Evolutionary conservation across 2,113 vertebrate genomes (phyloP), one percentile per base, ranked within the genome.

Genomic region (Hucho hucho): DNA sequence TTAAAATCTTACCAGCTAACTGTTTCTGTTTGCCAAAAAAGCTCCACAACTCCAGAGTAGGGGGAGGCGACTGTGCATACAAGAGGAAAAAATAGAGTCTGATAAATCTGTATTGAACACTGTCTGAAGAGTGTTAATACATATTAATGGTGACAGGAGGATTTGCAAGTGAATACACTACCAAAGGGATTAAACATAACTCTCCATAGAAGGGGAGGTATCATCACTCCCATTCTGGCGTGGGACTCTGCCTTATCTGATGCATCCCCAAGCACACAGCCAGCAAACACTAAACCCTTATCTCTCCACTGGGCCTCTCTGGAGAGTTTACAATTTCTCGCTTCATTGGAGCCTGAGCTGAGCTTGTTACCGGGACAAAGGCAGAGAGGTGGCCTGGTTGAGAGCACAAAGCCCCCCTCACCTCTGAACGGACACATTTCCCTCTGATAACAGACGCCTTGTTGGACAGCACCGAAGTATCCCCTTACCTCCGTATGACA

Each of bases 281-380:
- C 78, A 87, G 93, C 95, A 97, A 96, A 98, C 96, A 97, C 90
- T 95, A 93, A 96, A 96, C 95, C 94, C 96, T 97, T 98, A 98
- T 98, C 96, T 97, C 94, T 94, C 93, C 92, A 90, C 95, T 95
- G 87, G 95, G 93, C 94, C 96, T 96, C 95, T 94, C 88, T 94
- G 93, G 94, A 95, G 95, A 97, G 96, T 98, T 99, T 97, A 98
- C 97, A 98, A 99, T 99, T 99, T 99, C 96, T 96, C 96, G 97
- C 96, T 95, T 98, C 98, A 95, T 85, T 97, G 97, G 96, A 98
- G 96, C 96, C 95, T 96, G 92, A 94, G 93, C 93, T 91, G 92
- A 95, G 95, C 95, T 96, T 98, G 97, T 97, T 98, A 98, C 95
- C 93, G 92, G 95, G 95, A 98, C 96, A 98, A 98, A 94, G 90